Base-by-base conservation (phyloP, 2,113 vertebrate species). In the Pholis gunnellus region DNA sequence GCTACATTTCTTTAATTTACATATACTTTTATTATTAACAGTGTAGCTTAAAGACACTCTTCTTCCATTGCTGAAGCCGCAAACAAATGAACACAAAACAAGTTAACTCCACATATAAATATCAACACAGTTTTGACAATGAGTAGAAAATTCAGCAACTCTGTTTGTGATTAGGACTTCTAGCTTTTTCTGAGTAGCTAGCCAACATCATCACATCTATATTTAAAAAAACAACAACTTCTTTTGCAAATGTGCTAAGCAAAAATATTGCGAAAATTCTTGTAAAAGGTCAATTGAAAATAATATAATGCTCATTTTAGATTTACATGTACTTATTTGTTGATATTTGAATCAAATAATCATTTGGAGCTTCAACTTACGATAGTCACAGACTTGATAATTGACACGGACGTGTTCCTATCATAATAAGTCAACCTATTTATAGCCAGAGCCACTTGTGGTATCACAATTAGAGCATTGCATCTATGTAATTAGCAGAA, bases 381-480 rank as follows among this genome's bases (percentile, higher is more conserved):
- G 29, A 20, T 34, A 10, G 29, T 9, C 29, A 22, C 27, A 50
- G 46, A 52, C 46, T 50, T 18, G 6, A 29, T 31, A 67, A 48
- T 31, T 68, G 18, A 22, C 9, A 31, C 27, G 13, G 44, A 22
- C 66, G 27, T 54, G 75, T 75, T 78, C 73, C 63, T 66, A 73
- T 88, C 57, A 69, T 54, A 70, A 81, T 50, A 77, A 73, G 65
- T 70, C 31, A 38, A 18, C 77, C 66, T 87, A 85, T 91, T 88
- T 91, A 86, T 81, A 90, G 79, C 27, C 61, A 36, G 54, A 60
- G 72, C 75, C 79, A 85, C 74, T 90, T 86, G 83, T 82, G 86
- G 72, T 87, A 38, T 10, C 75, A 83, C 84, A 86, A 75, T 89
- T 81, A 89, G 82, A 78, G 81, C 60, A 31, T 63, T 78, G 73